Base-by-base conservation (phyloP, 2,888 invertebrate genomes). In the Yponomeuta malinellus region DNA sequence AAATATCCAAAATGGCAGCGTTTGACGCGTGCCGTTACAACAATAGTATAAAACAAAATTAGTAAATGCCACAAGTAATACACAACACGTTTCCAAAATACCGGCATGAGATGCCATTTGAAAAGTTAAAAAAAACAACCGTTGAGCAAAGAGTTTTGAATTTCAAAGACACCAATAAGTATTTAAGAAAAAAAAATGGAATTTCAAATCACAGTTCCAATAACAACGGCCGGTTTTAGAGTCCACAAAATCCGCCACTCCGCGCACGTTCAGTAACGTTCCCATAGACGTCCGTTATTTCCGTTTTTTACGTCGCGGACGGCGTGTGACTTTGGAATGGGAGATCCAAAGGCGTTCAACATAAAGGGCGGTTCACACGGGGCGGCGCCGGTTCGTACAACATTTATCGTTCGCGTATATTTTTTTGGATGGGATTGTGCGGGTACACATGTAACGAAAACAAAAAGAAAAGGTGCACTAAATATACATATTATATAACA, bases 291-390 rank as follows among this genome's bases (percentile, higher is more conserved):
- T 72, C 78, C 76, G 89, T 75, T 87, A 91, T 92, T 92, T 91
- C 78, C 92, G 92, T 91, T 92, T 92, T 92, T 92, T 92, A 81
- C 92, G 92, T 83, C 92, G 92, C 87, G 90, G 87, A 78, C 90
- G 92, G 87, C 91, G 92, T 88, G 88, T 88, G 86, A 88, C 92
- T 91, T 92, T 91, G 90, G 83, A 85, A 83, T 83, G 83, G 88
- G 88, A 87, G 85, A 86, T 86, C 85, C 87, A 86, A 81, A 83
- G 88, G 88, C 90, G 83, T 86, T 83, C 82, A 83, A 83, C 80
- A 82, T 48, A n/a, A 77, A 78, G 82, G 82, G 78, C 78, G 81
- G 76, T 78, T 75, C 43, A 43, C 43, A 43, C 43, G 79, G 83
- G 83, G 81, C 80, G 84, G 83, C 84, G 85, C 82, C 69, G 77